Evolutionary conservation across 2,113 vertebrate genomes (phyloP), one percentile per base, ranked within the genome.

Genomic region (Sigmodon hispidus): DNA sequence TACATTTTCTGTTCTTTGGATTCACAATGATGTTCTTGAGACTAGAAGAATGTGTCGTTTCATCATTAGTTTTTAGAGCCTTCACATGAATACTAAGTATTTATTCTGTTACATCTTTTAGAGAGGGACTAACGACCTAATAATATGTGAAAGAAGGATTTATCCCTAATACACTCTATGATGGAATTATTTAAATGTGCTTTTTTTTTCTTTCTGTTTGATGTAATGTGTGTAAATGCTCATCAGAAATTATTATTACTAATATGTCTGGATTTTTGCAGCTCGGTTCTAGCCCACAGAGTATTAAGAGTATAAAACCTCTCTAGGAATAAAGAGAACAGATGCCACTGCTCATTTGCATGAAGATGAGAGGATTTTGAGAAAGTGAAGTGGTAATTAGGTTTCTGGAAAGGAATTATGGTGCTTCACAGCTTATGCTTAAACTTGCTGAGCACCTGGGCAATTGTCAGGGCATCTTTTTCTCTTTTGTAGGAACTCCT

Each of bases 321-420:
- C n/a, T 94, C 40, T 45, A 93, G 43, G 81, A 95, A n/a, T 89
- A 89, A 89, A 79, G 26, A 87, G 89, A 97, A 24, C 81, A 97
- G 80, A 89, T 86, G 92, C 55, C 34, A 45, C 4, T 57, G 77
- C 70, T 90, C 24, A 95, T 96, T 94, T 96, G 34, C 63, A 91
- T 89, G 73, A 96, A 92, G 93, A 67, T 43, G 17, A 89, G 77
- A 52, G 36, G 34, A 8, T 45, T 55, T 87, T 22, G 5, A 92
- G 19, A 92, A 94, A 90, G 48, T 57, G 24, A 96, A 92, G 80
- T 61, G 65, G 31, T 90, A 93, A 92, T 93, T 34, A 86, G 61
- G 12, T 73, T 87, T 81, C 8, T 92, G 40, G 79, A 87, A 93
- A 77, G 61, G 57, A 69, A 67, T 88, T 22, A 67, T 63, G 48